Conservation (phyloP, 1,140 invertebrate genomes). For the Aleiodes sp. region DNA sequence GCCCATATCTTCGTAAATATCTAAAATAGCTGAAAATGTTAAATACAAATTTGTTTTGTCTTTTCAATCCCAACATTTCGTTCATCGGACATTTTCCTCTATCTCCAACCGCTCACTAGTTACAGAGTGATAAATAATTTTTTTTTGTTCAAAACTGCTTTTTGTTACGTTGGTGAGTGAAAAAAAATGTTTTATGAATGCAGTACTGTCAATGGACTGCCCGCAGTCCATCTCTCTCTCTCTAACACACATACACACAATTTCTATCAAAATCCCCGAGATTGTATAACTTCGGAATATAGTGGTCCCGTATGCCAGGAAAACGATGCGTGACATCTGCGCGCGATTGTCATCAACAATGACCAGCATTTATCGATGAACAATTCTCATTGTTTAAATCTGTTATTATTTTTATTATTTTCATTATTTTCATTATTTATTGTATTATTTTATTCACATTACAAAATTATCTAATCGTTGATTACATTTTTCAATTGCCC, state of each 20-base stretch:
- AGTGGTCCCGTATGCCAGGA: constrained; percentile 1
- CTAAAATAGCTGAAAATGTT: not conserved
- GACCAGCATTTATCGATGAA: constrained; percentile 23
- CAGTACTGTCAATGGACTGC: constrained; percentile 9
- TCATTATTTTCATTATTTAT: not conserved
- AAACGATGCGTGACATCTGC: constrained; percentile 11
- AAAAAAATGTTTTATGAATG: constrained; percentile 3
- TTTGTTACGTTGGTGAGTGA: too few species aligned
- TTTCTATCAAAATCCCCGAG: constrained; percentile 17
- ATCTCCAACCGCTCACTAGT: too few species aligned
- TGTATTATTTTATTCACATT: not conserved
- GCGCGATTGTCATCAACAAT: constrained; percentile 22
- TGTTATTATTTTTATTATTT: not conserved
- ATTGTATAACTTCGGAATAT: constrained; percentile 14
- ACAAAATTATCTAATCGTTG: too few species aligned
- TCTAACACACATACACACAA: not conserved
- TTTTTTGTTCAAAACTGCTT: too few species aligned
- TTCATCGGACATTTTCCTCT: too few species aligned
- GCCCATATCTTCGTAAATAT: not conserved
- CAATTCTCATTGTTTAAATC: constrained; percentile 10
- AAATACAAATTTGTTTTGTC: too few species aligned
- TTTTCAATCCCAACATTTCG: too few species aligned
- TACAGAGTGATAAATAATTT: too few species aligned
- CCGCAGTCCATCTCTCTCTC: constrained; percentile 1
- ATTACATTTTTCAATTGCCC: too few species aligned